Evolutionary conservation across 1,140 invertebrate species (phyloP), one percentile per base, ranked within the genome.

Genomic region (Lasioglossum baleicum): DNA sequence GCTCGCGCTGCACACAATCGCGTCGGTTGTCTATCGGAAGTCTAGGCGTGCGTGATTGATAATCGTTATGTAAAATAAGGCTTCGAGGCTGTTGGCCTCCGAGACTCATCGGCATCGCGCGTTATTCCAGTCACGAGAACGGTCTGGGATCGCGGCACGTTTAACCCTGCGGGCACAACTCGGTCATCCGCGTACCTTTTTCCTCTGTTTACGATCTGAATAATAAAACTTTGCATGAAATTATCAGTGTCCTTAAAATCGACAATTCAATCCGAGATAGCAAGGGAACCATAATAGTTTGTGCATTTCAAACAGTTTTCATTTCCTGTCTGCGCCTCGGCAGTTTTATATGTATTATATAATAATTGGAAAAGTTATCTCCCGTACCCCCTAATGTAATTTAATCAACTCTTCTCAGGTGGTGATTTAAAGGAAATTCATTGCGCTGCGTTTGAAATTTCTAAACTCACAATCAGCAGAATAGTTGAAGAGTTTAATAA

Each of bases 41-140:
- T 89, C 86, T 88, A 84, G 80, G 74, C 83, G 58, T 51, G 61
- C 73, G 58, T 67, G 56, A 84, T 84, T 82, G 82, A 86, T 88
- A 86, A 88, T 88, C 77, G 31, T 88, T 88, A 89, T 71, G 75
- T 85, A 88, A 89, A 75, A 70, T 56, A 67, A 75, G 42, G 70
- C 80, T 76, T 42, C 63, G 58, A 88, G 86, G 84, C 80, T 82
- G 66, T 87, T 86, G 86, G 71, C 84, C 84, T 80, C 42, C 35
- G 40, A 20, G 74, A 51, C 40, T 53, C 35, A 31, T 40, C 20
- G 35, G 61, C 67, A 26, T 69, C 22, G 5, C 48, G 44, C 56
- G 22, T 79, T 15, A 15, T 63, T 70, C 60, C 22, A 22, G 67
- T 44, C 56, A 63, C 35, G 58, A 31, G 72, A 67, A 71, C 68